These are phyloP conservation scores for Eubucco bourcierii DNA, from an alignment of 2,113 vertebrate genomes.

Conservation along the genomic window DNA sequence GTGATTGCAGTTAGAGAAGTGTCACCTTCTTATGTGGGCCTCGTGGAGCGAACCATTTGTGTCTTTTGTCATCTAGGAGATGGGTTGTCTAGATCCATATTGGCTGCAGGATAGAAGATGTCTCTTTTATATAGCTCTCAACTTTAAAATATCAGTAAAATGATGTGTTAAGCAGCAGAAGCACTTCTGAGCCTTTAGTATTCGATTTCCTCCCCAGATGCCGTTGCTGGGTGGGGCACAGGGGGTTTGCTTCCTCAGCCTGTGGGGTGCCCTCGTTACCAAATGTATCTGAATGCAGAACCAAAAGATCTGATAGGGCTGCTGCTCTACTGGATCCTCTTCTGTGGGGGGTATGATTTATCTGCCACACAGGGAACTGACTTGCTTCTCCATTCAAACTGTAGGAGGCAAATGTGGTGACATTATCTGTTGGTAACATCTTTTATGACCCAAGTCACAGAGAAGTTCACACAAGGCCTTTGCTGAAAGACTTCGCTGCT, in stretches of 20 bases:
- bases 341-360: neutral
- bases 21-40: neutral
- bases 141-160: neutral
- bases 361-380: neutral
- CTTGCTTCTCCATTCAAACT: neutral
- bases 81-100: neutral
- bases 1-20: neutral
- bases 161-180: neutral
- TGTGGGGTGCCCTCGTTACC: neutral
- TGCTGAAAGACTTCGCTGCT: neutral
- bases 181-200: neutral
- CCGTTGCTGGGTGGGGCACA: neutral
- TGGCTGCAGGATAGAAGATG: neutral
- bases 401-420: neutral
- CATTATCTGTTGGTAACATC: neutral
- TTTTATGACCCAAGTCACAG: neutral
- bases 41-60: neutral
- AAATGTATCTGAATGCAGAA: slow-evolving; percentile 1
- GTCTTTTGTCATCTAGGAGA: neutral
- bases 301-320: neutral
- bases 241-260: neutral
- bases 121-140: neutral
- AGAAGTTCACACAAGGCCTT: neutral
- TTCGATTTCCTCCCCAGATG: neutral
- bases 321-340: neutral